Percentiles rank a stretch among this genome's conserved stretches.
Evolutionary conservation across 1,140 invertebrate genomes (phyloP).

Genomic region (Drosophila mayri): DNA sequence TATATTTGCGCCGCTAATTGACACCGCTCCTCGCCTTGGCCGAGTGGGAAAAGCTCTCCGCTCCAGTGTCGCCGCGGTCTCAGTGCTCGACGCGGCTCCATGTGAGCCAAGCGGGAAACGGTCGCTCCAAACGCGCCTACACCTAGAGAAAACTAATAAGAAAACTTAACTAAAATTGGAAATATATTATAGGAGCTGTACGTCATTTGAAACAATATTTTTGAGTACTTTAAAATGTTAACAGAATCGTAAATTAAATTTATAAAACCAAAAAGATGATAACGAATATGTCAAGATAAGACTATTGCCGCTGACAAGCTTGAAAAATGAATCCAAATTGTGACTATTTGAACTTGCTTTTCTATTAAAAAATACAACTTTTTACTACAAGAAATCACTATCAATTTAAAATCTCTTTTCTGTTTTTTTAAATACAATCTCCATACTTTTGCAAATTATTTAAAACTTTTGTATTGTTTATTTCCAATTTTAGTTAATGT

Average conservation of each 20-base stretch:
- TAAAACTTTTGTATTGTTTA: background rate
- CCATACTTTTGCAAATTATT: too few relatives aligned
- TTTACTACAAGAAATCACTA: too few relatives aligned
- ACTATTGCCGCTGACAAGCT: background rate
- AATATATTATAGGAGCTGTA: background rate
- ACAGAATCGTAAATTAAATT: background rate
- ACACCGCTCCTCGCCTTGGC: constrained; percentile 62
- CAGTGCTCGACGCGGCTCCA: constrained; percentile 69
- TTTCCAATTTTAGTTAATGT: background rate
- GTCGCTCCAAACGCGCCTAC: constrained; percentile 17
- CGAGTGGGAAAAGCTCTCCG: constrained; percentile 41
- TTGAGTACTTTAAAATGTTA: too few relatives aligned
- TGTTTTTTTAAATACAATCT: too few relatives aligned
- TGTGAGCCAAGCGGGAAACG: constrained; percentile 62
- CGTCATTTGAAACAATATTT: too few relatives aligned
- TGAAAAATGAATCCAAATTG: background rate
- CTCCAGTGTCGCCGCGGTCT: constrained; percentile 24
- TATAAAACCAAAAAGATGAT: background rate
- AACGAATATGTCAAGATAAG: constrained; percentile 1
- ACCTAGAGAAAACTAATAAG: constrained; percentile 1
- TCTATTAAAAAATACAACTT: too few relatives aligned
- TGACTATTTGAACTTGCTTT: background rate
- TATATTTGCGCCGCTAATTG: constrained; percentile 69
- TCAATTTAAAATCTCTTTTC: too few relatives aligned
- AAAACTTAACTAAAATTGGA: background rate